Percentiles rank a stretch among this genome's conserved stretches.
Evolutionary conservation across 1,140 invertebrate genomes (phyloP).

Genomic region (Pomacea maculata): DNA sequence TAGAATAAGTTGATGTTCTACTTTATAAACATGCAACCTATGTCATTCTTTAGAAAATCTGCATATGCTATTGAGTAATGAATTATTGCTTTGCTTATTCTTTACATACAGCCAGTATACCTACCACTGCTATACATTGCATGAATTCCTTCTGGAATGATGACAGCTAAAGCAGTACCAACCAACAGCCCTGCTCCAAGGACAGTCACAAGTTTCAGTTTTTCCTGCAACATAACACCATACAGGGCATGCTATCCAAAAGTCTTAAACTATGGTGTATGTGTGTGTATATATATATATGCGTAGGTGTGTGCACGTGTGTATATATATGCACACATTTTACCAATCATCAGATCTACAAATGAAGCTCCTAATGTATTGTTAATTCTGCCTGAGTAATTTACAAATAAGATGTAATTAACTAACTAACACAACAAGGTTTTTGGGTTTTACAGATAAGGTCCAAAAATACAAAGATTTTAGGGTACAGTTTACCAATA

Average conservation of each 20-base stretch:
- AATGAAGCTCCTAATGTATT: background rate
- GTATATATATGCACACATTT: background rate
- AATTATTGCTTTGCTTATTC: too few species aligned
- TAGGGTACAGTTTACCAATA: background rate
- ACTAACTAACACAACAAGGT: background rate
- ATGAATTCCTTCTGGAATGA: slow-evolving; percentile 97
- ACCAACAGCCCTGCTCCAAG: slow-evolving; percentile 97
- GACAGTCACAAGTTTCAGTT: slow-evolving; percentile 91
- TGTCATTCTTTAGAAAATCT: too few species aligned
- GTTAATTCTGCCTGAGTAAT: background rate
- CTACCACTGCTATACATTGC: slow-evolving; percentile 71
- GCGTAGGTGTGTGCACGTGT: too few species aligned
- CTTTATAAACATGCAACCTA: too few species aligned
- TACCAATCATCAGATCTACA: background rate
- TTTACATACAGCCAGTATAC: too few species aligned
- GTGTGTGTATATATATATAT: background rate
- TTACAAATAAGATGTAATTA: background rate
- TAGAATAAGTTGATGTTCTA: too few species aligned
- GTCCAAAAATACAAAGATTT: background rate
- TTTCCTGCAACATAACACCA: slow-evolving; percentile 76
- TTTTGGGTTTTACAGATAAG: background rate
- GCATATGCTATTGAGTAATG: too few species aligned
- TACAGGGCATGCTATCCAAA: background rate
- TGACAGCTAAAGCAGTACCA: slow-evolving; percentile 95
- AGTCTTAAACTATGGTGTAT: background rate